These are phyloP conservation scores for Diloba caeruleocephala DNA, from an alignment of 2,888 invertebrate species.

Conservation along the genomic window DNA sequence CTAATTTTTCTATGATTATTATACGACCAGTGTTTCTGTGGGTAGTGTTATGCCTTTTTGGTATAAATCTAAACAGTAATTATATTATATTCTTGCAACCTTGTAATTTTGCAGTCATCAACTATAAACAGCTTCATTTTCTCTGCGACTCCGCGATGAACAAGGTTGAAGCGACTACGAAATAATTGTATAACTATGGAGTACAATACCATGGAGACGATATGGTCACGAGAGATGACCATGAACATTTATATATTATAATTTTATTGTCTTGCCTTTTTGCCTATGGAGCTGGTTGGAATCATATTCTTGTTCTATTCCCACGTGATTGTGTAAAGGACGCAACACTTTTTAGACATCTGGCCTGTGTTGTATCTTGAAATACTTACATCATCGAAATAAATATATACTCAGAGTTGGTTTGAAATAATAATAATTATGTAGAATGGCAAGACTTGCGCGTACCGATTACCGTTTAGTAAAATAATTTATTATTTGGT, in stretches of 20 bases:
- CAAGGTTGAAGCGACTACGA: conserved; percentile 10
- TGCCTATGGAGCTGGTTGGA: background rate
- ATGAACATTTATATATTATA: background rate
- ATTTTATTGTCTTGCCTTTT: conserved; percentile 4
- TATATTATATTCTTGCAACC: conserved; percentile 19
- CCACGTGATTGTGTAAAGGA: too few relatives aligned
- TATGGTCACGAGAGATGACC: background rate
- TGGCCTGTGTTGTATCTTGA: too few relatives aligned
- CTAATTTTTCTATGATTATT: too few relatives aligned
- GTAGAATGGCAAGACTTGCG: too few relatives aligned
- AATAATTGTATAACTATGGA: conserved; percentile 1
- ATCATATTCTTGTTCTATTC: background rate
- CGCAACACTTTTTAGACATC: too few relatives aligned
- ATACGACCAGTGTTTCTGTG: too few relatives aligned
- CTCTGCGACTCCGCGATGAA: conserved; percentile 20
- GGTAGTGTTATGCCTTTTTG: background rate
- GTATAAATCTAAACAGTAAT: background rate
- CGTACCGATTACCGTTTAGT: too few relatives aligned
- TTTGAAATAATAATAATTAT: too few relatives aligned
- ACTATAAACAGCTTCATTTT: conserved; percentile 4
- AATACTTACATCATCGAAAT: too few relatives aligned
- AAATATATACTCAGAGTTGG: too few relatives aligned
- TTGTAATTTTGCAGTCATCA: conserved; percentile 36
- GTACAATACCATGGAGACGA: conserved; percentile 3
- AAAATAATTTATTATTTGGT: too few relatives aligned